Conservation (phyloP, 2,888 invertebrate species). For the Plutella xylostella region DNA sequence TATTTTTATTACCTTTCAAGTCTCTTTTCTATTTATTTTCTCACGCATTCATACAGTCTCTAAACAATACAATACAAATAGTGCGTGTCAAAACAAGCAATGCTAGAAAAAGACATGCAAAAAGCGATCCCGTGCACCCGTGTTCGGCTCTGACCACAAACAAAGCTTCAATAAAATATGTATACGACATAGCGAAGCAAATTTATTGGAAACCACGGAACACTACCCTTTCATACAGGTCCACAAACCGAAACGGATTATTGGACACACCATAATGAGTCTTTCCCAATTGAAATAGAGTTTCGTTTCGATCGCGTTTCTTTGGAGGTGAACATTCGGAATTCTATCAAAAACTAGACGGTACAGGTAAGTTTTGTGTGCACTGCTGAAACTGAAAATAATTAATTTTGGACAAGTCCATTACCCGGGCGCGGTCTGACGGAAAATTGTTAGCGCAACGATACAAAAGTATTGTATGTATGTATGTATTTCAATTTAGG, state of each 20-base stretch:
- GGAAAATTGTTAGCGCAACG: neutral
- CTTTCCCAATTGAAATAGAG: neutral
- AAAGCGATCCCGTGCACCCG: conserved; percentile 18
- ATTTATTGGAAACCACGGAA: conserved; percentile 46
- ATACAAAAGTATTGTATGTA: neutral
- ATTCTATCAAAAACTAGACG: neutral
- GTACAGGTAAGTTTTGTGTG: neutral
- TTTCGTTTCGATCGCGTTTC: neutral
- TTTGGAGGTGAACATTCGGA: neutral
- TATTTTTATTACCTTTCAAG: no score
- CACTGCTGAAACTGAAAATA: neutral
- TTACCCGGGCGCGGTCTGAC: neutral
- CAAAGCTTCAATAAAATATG: conserved; percentile 45
- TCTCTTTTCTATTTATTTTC: no score
- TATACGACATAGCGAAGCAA: conserved; percentile 27
- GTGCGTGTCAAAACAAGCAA: neutral
- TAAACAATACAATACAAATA: no score
- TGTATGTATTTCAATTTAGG: neutral
- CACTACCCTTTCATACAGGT: neutral
- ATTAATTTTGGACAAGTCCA: neutral
- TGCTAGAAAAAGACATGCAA: neutral
- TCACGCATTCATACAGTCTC: no score
- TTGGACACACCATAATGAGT: neutral
- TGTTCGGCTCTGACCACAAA: conserved; percentile 35
- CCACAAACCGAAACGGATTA: neutral